These are phyloP conservation scores for Hedya salicella DNA, from an alignment of 2,888 invertebrate genomes.

Conservation along the genomic window DNA sequence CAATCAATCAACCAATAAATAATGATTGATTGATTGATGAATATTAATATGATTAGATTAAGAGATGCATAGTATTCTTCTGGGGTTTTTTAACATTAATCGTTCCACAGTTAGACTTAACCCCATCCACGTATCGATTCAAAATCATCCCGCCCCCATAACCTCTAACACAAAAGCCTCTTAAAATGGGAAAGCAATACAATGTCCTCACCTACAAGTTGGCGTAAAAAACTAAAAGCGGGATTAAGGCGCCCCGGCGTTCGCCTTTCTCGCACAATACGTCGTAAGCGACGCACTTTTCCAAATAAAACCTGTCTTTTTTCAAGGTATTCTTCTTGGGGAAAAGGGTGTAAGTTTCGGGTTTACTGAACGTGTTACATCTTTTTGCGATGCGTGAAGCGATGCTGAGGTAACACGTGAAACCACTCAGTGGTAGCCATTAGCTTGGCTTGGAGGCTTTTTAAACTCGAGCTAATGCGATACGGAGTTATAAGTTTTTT, in stretches of 20 bases:
- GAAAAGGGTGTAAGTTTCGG: slow-evolving; percentile 1
- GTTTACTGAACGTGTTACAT: neutral
- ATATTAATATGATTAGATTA: too few relatives aligned
- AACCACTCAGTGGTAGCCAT: slow-evolving; percentile 74
- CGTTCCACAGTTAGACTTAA: neutral
- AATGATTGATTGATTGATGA: too few relatives aligned
- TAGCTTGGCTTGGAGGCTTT: slow-evolving; percentile 49
- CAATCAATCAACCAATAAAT: too few relatives aligned
- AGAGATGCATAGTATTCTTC: too few relatives aligned
- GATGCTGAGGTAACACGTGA: slow-evolving; percentile 67
- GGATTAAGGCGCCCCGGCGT: slow-evolving; percentile 34
- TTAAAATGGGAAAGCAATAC: slow-evolving; percentile 40
- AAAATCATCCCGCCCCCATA: slow-evolving; percentile 21
- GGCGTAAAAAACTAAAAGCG: slow-evolving; percentile 43
- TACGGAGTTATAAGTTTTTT: slow-evolving; percentile 17
- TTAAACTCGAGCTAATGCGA: slow-evolving; percentile 25
- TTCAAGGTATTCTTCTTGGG: neutral
- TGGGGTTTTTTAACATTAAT: neutral
- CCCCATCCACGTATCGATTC: slow-evolving; percentile 6
- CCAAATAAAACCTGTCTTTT: neutral
- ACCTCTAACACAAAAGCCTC: slow-evolving; percentile 34
- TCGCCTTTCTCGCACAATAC: neutral
- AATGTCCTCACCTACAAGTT: slow-evolving; percentile 39
- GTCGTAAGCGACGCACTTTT: neutral
- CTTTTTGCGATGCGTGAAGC: neutral